Percentiles rank a stretch among this genome's conserved stretches.
Evolutionary conservation across 2,113 vertebrate species (phyloP).

Genomic region (Speoplatyrhinus poulsoni): DNA sequence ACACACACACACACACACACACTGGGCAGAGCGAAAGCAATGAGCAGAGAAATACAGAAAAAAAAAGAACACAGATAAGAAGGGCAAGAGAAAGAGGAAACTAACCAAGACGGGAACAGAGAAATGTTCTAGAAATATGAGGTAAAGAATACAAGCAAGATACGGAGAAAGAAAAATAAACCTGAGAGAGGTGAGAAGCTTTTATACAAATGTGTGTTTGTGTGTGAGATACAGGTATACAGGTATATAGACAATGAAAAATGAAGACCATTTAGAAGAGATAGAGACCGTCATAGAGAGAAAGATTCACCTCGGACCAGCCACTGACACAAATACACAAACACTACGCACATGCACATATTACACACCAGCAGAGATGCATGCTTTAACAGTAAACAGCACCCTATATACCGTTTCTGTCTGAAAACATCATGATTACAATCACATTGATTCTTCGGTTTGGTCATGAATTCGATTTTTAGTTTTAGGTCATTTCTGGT

Average conservation of each 20-base stretch:
- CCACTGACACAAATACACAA: constrained; percentile 30
- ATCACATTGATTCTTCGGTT: too few species aligned
- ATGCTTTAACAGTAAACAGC: constrained; percentile 12
- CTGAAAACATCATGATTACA: too few species aligned
- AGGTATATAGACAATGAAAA: constrained; percentile 46
- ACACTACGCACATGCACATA: constrained; percentile 17
- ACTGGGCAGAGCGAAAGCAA: not conserved
- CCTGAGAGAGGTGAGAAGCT: constrained; percentile 2
- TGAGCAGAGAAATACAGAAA: constrained; percentile 7
- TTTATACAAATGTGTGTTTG: not conserved
- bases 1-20: too few species aligned
- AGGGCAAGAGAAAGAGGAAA: not conserved
- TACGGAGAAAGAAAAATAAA: constrained; percentile 16
- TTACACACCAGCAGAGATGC: constrained; percentile 13
- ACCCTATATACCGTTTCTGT: not conserved
- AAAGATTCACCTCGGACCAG: not conserved
- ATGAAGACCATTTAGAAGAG: constrained; percentile 37
- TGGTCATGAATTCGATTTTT: too few species aligned
- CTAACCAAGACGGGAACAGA: not conserved
- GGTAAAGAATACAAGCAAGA: not conserved
- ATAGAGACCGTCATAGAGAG: constrained; percentile 46
- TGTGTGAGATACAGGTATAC: not conserved
- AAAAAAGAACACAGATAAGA: not conserved
- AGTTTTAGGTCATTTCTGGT: too few species aligned
- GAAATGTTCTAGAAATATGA: not conserved